Percentiles rank a stretch among this genome's conserved stretches.
Evolutionary conservation across 2,888 invertebrate species (phyloP).

Genomic region (Leptopterna dolabrata): DNA sequence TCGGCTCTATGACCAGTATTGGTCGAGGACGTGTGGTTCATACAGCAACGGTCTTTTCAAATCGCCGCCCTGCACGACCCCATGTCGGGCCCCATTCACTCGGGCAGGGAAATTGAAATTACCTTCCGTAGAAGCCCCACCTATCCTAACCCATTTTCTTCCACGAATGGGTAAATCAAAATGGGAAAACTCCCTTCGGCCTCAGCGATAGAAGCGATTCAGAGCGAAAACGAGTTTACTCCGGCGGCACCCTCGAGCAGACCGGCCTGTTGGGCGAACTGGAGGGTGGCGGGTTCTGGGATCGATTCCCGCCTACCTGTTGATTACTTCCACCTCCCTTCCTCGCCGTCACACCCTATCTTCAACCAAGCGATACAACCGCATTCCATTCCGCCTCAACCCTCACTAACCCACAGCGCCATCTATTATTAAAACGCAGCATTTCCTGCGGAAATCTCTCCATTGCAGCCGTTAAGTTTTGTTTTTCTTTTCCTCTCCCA

Average conservation of each 20-base stretch:
- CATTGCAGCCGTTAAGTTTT: neutral
- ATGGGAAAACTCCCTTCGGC: neutral
- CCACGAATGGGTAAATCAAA: neutral
- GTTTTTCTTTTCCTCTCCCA: neutral
- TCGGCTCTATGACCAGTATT: no score
- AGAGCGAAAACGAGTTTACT: neutral
- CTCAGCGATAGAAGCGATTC: neutral
- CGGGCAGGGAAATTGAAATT: neutral
- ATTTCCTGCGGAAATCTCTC: neutral
- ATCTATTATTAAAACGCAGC: neutral
- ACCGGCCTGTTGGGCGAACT: neutral
- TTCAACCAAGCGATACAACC: neutral
- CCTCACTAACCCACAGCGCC: neutral
- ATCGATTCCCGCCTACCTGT: slow-evolving; percentile 14
- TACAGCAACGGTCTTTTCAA: no score
- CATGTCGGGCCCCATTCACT: no score
- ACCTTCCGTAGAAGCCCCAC: neutral
- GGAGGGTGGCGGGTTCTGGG: neutral
- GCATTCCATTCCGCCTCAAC: neutral
- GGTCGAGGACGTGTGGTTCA: no score
- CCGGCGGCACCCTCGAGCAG: neutral
- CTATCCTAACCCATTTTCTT: neutral
- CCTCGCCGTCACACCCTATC: neutral
- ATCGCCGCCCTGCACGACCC: no score
- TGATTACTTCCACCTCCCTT: slow-evolving; percentile 10